Conservation (phyloP, 1,140 invertebrate genomes). For the Trigoniulus corallinus region DNA sequence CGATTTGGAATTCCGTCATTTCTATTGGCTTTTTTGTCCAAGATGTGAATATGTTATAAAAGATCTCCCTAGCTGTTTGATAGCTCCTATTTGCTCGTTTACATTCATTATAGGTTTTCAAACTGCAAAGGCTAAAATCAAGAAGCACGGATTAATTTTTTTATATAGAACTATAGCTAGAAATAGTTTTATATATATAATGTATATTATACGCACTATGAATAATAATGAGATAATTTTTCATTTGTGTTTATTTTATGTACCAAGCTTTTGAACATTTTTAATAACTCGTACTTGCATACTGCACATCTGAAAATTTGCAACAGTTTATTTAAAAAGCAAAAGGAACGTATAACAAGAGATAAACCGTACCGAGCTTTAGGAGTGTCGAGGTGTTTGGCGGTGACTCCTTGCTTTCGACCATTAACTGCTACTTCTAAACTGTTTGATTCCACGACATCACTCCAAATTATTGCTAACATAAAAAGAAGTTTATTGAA, state of each 20-base stretch:
- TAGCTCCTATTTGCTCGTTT: neutral
- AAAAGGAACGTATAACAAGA: neutral
- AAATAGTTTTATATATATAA: neutral
- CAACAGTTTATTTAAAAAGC: neutral
- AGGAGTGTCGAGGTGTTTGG: neutral
- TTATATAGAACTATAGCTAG: neutral
- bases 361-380: neutral
- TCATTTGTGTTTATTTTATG: neutral
- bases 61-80: neutral
- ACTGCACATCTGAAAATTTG: neutral
- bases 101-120: neutral
- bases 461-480: slow-evolving; percentile 19
- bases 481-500: slow-evolving; percentile 7
- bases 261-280: neutral
- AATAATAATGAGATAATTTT: neutral
- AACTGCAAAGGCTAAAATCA: neutral
- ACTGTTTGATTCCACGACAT: slow-evolving; percentile 7
- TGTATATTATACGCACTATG: no score
- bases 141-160: neutral
- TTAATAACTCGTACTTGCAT: neutral
- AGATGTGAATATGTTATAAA: neutral
- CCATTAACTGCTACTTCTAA: slow-evolving; percentile 62
- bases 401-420: slow-evolving; percentile 54
- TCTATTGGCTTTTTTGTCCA: neutral
- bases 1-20: neutral